Base-by-base conservation (phyloP, 2,888 invertebrate genomes). In the Zhuqinia jingwanae region DNA sequence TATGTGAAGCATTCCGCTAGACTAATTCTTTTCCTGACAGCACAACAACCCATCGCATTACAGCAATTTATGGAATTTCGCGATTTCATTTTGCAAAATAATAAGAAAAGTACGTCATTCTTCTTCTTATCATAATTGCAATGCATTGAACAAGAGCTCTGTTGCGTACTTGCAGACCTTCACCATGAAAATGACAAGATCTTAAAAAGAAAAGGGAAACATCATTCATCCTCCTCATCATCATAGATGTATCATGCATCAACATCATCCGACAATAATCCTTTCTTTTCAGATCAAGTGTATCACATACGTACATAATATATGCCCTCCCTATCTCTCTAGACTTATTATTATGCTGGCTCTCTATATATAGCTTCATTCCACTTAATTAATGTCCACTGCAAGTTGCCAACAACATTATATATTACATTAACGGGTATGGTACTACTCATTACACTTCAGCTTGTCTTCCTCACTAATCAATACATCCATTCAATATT, bases 21-120 rank as follows among this genome's bases (percentile, higher is more conserved):
- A 47, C 63, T 75, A 63, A 82, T 50, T 60, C 75, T 20, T 76
- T n/a, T 82, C 63, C 22, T 47, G 47, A 73, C 58, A 81, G 47
- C 45, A 47, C 47, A 75, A 60, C 82, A 76, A 36, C 45, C 73
- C 56, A 83, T 77, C 56, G 50, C 75, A 17, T 77, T 68, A 63
- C 75, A 17, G 20, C 82, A 75, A 82, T 68, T 83, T 83, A 76
- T 65, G 68, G 83, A 63, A 30, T n/a, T 45, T 82, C 15, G 22
- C 82, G 47, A 76, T 77, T 73, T 81, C 73, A 42, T 58, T 81
- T 70, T 80, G 30, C 20, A 17, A 25, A 25, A 22, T 20, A 50
- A 65, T 30, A 25, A 22, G 36, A 47, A 50, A 63, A 47, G 27
- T 30, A 17, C 63, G 10, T 45, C 73, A 27, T 25, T 25, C 25